A percentile compares a stretch with the other conserved stretches of the same genome.
Evolutionary conservation across 1,140 invertebrate species (phyloP).

Genomic region (Dreissena polymorpha): DNA sequence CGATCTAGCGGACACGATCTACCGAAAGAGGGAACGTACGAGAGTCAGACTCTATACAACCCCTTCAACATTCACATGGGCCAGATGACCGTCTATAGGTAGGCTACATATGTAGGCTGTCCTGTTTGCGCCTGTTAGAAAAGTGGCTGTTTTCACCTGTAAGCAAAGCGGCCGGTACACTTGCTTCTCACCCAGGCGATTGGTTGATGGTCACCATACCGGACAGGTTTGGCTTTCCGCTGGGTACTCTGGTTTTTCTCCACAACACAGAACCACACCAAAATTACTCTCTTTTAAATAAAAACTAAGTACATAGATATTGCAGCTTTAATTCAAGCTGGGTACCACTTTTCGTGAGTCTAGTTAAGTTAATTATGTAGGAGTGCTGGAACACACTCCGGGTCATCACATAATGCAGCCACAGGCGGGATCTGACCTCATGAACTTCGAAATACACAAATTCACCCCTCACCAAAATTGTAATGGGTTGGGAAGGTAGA

Average conservation of each 20-base stretch:
- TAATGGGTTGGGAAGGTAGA: too few species aligned
- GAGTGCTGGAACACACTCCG: too few species aligned
- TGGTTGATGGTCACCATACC: neutral
- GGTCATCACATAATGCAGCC: too few species aligned
- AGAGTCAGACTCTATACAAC: slow-evolving; percentile 75
- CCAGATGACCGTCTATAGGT: slow-evolving; percentile 82
- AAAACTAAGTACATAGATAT: too few species aligned
- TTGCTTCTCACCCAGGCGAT: too few species aligned
- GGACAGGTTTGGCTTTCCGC: neutral
- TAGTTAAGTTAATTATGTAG: too few species aligned
- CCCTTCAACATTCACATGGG: slow-evolving; percentile 81
- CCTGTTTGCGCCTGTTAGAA: neutral
- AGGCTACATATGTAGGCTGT: neutral
- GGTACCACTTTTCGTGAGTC: too few species aligned
- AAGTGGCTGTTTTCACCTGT: neutral
- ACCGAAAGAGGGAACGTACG: slow-evolving; percentile 62
- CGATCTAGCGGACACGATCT: slow-evolving; percentile 65
- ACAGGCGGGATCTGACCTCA: too few species aligned
- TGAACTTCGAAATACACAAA: too few species aligned
- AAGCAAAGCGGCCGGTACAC: too few species aligned
- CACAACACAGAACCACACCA: neutral
- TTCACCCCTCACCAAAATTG: too few species aligned
- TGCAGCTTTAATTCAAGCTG: too few species aligned
- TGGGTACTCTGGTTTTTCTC: neutral
- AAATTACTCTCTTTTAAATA: neutral